phyloP scores from a whole-genome alignment of 2,113 vertebrate species.

The Oncorhynchus keta region DNA sequence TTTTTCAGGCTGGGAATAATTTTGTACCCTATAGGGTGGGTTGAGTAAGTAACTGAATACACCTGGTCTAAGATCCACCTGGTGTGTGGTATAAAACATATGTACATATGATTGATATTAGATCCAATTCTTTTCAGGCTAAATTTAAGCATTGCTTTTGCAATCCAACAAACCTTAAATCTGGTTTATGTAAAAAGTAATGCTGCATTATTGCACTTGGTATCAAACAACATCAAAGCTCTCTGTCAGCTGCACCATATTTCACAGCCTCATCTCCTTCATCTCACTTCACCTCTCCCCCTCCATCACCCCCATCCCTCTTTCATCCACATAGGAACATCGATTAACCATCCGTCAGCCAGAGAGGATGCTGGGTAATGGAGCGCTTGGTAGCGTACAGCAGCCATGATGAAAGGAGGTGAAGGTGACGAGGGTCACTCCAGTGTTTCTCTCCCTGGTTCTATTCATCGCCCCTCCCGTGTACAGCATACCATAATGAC shows the following conservation, averaged over 20 bases:
- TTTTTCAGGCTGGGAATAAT: conserved; percentile 2
- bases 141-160: neutral
- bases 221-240: neutral
- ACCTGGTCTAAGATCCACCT: neutral
- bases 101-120: neutral
- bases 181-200: neutral
- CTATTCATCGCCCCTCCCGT: neutral
- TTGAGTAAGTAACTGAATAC: neutral
- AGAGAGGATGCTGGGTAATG: conserved; percentile 41
- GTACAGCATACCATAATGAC: neutral
- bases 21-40: neutral
- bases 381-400: conserved; percentile 41
- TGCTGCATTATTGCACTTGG: neutral
- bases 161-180: neutral
- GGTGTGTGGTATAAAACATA: neutral
- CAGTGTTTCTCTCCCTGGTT: neutral
- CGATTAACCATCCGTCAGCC: conserved; percentile 33
- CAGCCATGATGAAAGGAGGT: conserved; percentile 56
- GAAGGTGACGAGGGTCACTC: conserved; percentile 41
- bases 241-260: neutral
- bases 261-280: neutral
- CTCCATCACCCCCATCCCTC: conserved; percentile 11
- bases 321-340: conserved; percentile 42
- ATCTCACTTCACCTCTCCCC: neutral
- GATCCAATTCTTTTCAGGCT: neutral